A percentile compares a stretch with the other conserved stretches of the same genome.
These are phyloP conservation scores for Antennarius striatus DNA, from an alignment of 2,113 vertebrate species.

Conservation along the genomic window DNA sequence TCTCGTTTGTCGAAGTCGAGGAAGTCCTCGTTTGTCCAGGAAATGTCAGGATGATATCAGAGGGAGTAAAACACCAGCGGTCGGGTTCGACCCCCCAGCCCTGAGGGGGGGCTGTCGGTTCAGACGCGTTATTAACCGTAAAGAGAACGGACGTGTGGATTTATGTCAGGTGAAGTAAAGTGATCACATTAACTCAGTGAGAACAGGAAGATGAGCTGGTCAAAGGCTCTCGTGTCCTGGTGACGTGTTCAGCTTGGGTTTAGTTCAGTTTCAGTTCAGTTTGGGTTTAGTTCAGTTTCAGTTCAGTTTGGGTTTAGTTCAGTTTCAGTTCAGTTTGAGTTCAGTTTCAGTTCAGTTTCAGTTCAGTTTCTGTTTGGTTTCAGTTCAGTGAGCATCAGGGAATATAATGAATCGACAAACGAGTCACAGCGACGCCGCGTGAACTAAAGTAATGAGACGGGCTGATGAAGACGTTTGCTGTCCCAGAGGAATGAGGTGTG, in stretches of 20 bases:
- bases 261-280: too few relatives aligned
- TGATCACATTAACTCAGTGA: conserved; percentile 1
- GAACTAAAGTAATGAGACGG: not conserved
- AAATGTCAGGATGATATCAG: conserved; percentile 46
- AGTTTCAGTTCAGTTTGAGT: not conserved
- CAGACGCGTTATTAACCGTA: conserved; percentile 4
- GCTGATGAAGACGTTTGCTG: too few relatives aligned
- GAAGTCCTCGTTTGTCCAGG: conserved; percentile 28
- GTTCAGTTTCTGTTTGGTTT: too few relatives aligned
- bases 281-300: too few relatives aligned
- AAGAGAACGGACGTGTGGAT: conserved; percentile 1
- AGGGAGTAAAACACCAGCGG: conserved; percentile 25
- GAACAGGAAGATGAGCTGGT: not conserved
- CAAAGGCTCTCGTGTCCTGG: not conserved
- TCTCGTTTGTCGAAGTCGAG: conserved; percentile 19
- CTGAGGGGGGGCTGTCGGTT: conserved; percentile 2
- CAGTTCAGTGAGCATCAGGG: not conserved
- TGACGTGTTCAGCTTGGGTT: not conserved
- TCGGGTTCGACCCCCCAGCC: conserved; percentile 10
- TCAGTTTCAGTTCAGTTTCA: too few relatives aligned
- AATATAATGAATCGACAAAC: not conserved
- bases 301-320: not conserved
- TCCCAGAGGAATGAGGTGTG: too few relatives aligned
- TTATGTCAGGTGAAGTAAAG: conserved; percentile 1
- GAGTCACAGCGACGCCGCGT: not conserved